A percentile compares a stretch with the other conserved stretches of the same genome.
Conservation (phyloP, 2,797 vertebrate species). For the Falco columbarius region DNA sequence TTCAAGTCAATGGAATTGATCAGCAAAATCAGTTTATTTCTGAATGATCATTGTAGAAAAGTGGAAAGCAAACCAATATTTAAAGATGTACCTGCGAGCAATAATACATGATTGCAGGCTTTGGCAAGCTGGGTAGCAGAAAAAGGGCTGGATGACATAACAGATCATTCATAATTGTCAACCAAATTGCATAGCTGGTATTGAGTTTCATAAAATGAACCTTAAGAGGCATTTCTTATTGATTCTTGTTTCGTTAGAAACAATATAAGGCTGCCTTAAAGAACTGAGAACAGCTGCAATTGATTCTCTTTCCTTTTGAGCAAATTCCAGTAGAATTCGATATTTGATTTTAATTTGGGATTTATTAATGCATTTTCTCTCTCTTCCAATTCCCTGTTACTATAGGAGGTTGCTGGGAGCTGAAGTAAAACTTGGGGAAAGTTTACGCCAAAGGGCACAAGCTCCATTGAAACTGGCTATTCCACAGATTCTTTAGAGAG, state of each 20-base stretch:
- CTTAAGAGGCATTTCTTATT: slow-evolving; percentile 85
- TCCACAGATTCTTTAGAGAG: not conserved
- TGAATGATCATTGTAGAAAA: slow-evolving; percentile 71
- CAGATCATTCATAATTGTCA: slow-evolving; percentile 90
- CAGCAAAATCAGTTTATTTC: slow-evolving; percentile 77
- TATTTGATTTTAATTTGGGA: slow-evolving; percentile 78
- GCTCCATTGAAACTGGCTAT: not conserved
- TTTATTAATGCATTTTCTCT: slow-evolving; percentile 72
- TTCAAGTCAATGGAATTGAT: slow-evolving; percentile 85
- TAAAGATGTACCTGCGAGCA: slow-evolving; percentile 71
- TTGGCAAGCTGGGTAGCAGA: slow-evolving; percentile 64
- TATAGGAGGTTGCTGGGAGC: not conserved
- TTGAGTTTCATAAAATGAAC: slow-evolving; percentile 85
- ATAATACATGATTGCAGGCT: slow-evolving; percentile 73
- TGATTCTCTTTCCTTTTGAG: slow-evolving; percentile 82
- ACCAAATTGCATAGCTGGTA: slow-evolving; percentile 86
- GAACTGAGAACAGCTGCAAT: slow-evolving; percentile 80
- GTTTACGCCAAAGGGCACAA: not conserved
- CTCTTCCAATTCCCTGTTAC: not conserved
- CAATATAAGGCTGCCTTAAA: slow-evolving; percentile 80
- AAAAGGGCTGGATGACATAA: slow-evolving; percentile 75
- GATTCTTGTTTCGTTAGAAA: slow-evolving; percentile 86
- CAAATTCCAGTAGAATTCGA: slow-evolving; percentile 77
- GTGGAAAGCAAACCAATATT: slow-evolving; percentile 76
- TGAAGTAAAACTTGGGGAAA: not conserved